Evolutionary conservation across 2,113 vertebrate genomes (phyloP).

Genomic region (Nycticorax nycticorax): DNA sequence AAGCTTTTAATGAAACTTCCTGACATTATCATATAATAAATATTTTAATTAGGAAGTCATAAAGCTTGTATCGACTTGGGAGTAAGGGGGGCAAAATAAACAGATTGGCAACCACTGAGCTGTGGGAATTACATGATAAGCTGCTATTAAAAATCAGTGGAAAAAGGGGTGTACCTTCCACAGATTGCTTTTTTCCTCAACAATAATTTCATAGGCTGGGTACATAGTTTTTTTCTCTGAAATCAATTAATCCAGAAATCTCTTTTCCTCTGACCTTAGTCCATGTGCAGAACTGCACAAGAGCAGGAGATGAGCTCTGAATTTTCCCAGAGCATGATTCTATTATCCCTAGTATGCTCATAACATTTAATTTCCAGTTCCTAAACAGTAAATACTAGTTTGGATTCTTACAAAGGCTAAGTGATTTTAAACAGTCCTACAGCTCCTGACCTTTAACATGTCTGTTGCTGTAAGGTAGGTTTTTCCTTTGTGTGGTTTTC

Average conservation of each 20-base stretch:
- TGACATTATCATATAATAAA: background rate
- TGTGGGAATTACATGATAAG: background rate
- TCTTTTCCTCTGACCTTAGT: background rate
- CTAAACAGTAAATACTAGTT: background rate
- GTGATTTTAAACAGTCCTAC: background rate
- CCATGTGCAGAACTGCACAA: background rate
- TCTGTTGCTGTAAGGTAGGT: background rate
- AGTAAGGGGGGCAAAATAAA: background rate
- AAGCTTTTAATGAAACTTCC: background rate
- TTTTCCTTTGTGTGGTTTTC: conserved; percentile 4
- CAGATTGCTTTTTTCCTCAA: background rate
- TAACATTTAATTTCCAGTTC: background rate
- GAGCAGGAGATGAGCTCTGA: background rate
- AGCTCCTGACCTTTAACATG: conserved; percentile 25
- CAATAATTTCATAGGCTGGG: background rate
- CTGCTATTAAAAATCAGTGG: background rate
- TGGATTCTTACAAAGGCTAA: background rate
- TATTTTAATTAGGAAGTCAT: background rate
- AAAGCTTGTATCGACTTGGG: background rate
- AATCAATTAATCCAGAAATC: background rate
- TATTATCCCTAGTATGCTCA: background rate
- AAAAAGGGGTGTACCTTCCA: background rate
- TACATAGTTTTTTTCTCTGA: background rate
- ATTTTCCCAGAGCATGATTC: background rate
- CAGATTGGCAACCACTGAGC: background rate